Evolutionary conservation across 2,797 vertebrate genomes (phyloP), one percentile per base, ranked within the genome.

Genomic region (Apogon talboti): DNA sequence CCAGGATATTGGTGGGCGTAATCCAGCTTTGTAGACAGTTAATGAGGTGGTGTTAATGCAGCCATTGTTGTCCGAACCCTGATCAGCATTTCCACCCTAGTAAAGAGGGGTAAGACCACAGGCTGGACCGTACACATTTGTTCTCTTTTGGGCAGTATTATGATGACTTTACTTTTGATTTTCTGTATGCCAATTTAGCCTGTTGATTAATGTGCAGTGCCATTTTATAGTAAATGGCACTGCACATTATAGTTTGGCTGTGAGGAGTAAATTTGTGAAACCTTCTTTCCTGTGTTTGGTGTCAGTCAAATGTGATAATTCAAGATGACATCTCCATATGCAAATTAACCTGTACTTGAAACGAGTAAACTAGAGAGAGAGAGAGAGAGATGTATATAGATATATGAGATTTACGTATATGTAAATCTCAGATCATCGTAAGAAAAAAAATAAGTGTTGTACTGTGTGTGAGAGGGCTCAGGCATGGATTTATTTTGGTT

Each of bases 1-100:
- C 5, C 2, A 7, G 10, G 35, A 38, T 38, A 47, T 72, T 75
- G 66, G 56, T 43, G 33, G 9, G 47, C 60, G 33, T 72, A 71
- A 64, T 76, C 64, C 55, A 52, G 42, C 63, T 64, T 68, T 54
- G 59, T 66, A 33, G 59, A 30, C 42, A 52, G 30, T 68, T 30
- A 14, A 71, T 55, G 48, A 56, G 18, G 44, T 53, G 13, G 19
- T 37, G 35, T 35, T 75, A 60, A 58, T 55, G 49, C 58, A 38
- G 50, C 35, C 33, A 43, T 68, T 75, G 45, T 76, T 65, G 56
- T 58, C 40, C 37, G 12, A 11, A 15, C 33, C 40, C 49, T 33
- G 21, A 35, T 35, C 38, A 56, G 35, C 14, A 11, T 46, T 54
- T 72, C 28, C 12, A 33, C 40, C 8, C 21, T 42, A 35, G 12